A percentile compares a stretch with the other conserved stretches of the same genome.
Conservation (phyloP, 2,113 vertebrate genomes). For the Vulpes lagopus region DNA sequence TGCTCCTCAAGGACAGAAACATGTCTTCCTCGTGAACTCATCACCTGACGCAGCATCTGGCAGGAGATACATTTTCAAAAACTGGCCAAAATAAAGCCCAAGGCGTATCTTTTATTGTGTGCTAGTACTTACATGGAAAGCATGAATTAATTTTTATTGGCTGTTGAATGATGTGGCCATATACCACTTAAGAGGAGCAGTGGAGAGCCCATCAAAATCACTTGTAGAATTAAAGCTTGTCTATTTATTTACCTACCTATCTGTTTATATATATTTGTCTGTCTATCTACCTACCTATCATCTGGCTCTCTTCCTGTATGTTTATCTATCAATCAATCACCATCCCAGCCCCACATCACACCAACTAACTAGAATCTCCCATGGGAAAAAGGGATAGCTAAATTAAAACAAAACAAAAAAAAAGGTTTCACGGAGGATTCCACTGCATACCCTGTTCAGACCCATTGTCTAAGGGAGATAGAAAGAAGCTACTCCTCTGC, state of each 20-base stretch:
- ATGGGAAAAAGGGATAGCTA: not conserved
- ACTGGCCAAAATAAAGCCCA: not conserved
- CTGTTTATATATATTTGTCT: not conserved
- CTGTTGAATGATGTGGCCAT: not conserved
- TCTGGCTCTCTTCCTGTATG: not conserved
- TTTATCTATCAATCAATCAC: not conserved
- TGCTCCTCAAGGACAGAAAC: not conserved
- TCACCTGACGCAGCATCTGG: rapidly evolving
- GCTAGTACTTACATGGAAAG: not conserved
- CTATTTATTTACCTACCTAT: not conserved
- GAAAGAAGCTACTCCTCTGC: not conserved
- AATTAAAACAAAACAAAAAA: not conserved
- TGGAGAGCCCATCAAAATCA: not conserved
- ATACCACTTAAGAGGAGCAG: not conserved
- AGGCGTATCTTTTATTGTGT: not conserved
- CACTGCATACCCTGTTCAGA: not conserved
- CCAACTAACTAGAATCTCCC: not conserved
- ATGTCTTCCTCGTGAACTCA: not conserved
- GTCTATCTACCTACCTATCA: not conserved
- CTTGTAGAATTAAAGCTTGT: not conserved
- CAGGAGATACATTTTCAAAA: not conserved
- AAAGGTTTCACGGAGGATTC: not conserved
- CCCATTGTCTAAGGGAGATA: not conserved
- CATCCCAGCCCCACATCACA: not conserved
- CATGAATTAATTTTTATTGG: not conserved